Conservation (phyloP, 2,113 vertebrate species). For the Monarcha castaneiventris region DNA sequence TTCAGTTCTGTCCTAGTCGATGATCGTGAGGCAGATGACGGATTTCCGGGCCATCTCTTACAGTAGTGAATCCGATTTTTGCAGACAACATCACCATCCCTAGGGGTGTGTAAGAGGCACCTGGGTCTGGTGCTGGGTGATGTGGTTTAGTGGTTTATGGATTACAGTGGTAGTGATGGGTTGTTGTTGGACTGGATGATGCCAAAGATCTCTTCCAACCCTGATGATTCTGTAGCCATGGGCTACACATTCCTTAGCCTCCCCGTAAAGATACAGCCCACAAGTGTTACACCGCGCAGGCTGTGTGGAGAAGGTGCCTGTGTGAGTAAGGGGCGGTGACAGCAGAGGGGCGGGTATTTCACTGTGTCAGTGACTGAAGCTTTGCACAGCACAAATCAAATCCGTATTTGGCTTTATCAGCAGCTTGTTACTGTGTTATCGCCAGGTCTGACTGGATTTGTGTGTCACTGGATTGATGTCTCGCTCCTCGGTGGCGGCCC, state of each 20-base stretch:
- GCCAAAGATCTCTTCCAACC: neutral
- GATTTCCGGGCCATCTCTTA: too few species aligned
- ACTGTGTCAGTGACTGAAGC: too few species aligned
- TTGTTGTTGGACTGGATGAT: neutral
- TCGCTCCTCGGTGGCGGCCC: accelerated
- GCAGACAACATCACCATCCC: neutral
- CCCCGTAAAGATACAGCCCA: neutral
- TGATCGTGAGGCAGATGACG: too few species aligned
- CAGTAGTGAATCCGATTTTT: neutral
- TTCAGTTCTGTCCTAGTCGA: too few species aligned
- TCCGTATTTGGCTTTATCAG: accelerated
- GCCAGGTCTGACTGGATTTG: accelerated
- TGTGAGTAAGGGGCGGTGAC: neutral
- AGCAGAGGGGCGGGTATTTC: neutral
- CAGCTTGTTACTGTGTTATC: accelerated
- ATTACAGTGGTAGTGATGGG: neutral
- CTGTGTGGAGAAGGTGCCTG: too few species aligned
- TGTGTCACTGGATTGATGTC: accelerated
- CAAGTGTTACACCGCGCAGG: neutral
- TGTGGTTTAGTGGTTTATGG: neutral
- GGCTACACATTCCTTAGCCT: neutral
- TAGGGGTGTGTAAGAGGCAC: neutral
- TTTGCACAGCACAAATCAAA: neutral
- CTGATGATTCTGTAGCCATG: neutral
- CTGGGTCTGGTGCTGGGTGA: neutral